A percentile compares a stretch with the other conserved stretches of the same genome.
Evolutionary conservation across 2,113 vertebrate species (phyloP).

Genomic region (Sinocyclocheilus grahami): DNA sequence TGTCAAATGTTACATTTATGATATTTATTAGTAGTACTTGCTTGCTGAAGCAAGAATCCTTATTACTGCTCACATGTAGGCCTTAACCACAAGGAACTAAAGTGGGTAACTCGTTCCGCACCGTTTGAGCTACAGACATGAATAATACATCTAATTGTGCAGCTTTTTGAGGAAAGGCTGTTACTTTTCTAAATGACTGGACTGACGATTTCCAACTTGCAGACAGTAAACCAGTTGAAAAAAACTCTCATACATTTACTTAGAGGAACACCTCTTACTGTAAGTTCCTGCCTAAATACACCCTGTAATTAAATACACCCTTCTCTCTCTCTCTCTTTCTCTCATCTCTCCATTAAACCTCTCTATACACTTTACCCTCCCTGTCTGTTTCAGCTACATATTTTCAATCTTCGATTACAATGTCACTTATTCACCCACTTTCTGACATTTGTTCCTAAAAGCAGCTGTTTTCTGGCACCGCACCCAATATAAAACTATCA

Average conservation of each 20-base stretch:
- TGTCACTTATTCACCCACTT: background rate
- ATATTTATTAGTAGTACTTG: background rate
- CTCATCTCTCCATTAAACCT: background rate
- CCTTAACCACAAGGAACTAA: background rate
- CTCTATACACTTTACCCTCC: background rate
- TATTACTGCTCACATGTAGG: background rate
- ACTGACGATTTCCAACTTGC: background rate
- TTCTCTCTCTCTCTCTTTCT: slow-evolving; percentile 35
- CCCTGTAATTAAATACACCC: slow-evolving; percentile 66
- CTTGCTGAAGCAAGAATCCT: background rate
- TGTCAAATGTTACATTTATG: background rate
- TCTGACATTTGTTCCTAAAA: slow-evolving; percentile 67
- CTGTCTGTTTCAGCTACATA: background rate
- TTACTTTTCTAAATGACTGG: background rate
- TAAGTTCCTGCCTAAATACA: slow-evolving; percentile 49
- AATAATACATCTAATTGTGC: background rate
- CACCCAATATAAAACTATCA: slow-evolving; percentile 63
- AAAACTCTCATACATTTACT: background rate
- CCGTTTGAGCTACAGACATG: background rate
- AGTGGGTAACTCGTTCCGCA: background rate
- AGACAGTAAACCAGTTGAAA: background rate
- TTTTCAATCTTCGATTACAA: background rate
- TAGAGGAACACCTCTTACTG: slow-evolving; percentile 8
- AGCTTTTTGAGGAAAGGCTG: background rate
- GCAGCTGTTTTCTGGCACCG: slow-evolving; percentile 53